Evolutionary conservation across 2,113 vertebrate genomes (phyloP), one percentile per base, ranked within the genome.

Genomic region (Pipra filicauda): DNA sequence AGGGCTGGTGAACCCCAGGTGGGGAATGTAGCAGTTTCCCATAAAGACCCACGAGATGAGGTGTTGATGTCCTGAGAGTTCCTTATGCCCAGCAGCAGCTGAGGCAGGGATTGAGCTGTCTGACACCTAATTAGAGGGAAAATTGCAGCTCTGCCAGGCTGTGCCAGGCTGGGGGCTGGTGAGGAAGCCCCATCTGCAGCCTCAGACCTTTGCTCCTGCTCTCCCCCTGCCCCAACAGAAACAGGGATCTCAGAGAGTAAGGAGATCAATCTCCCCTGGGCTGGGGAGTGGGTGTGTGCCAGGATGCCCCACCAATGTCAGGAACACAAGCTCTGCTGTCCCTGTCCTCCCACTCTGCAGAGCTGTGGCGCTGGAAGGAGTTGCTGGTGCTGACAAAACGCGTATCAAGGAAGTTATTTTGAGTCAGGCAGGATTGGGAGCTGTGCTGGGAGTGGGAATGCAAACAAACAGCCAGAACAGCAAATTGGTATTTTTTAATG

Each of bases 391-490:
- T 87, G 77, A 74, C 74, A 89, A 84, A 93, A 64, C 3, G 1
- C 8, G 3, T 85, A 59, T 9, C 70, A 51, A 8, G 52, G 77
- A 55, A 89, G 57, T 75, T 91, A 88, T 94, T 95, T 91, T 83
- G 90, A 89, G 81, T 58, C 65, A 81, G 84, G 70, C 87, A 85
- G 95, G 84, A 95, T 46, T 1, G 11, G 86, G 92, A 94, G 93
- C 81, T 87, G 84, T 62, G 84, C 80, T 78, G 80, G 69, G 90
- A 87, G 51, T n/a, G 37, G 65, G 37, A 91, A 75, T 64, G 70
- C 73, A 75, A 91, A 93, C 71, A 91, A 94, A 78, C 92, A 91
- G 84, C 64, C 93, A 61, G 73, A 93, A 69, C 61, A 89, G 48
- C 65, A 93, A 94, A 85, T 52, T 41, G 26, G 77, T 79, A 39